Evolutionary conservation across 2,888 invertebrate species (phyloP).

Genomic region (Heliconius ethilla): DNA sequence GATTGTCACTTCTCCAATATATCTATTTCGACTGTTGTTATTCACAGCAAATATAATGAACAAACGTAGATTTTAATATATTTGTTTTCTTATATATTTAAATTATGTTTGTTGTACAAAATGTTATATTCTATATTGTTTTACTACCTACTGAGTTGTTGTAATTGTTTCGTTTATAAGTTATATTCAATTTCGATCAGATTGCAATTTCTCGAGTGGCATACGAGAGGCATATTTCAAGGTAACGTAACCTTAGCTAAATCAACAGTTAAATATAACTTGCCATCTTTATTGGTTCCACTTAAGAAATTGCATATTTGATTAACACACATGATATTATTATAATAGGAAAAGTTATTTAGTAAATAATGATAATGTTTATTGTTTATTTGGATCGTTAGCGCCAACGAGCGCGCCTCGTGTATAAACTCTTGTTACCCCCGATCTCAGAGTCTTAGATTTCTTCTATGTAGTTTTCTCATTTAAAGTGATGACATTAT

Average conservation of each 20-base stretch:
- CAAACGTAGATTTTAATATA: conserved; percentile 19
- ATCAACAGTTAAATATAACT: neutral
- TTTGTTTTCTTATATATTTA: conserved; percentile 25
- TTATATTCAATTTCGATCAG: conserved; percentile 23
- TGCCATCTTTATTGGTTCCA: neutral
- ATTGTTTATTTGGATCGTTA: conserved; percentile 34
- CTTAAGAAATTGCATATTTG: conserved; percentile 35
- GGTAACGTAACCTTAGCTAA: neutral
- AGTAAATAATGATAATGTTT: conserved; percentile 30
- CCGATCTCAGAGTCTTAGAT: conserved; percentile 73
- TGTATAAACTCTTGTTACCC: conserved; percentile 61
- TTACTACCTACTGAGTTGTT: conserved; percentile 33
- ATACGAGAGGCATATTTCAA: neutral
- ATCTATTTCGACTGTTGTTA: conserved; percentile 29
- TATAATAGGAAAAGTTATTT: conserved; percentile 32
- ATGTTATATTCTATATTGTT: conserved; percentile 28
- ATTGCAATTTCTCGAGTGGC: conserved; percentile 19
- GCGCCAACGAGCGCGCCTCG: conserved; percentile 34
- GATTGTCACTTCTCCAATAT: conserved; percentile 13
- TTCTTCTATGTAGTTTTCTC: conserved; percentile 75
- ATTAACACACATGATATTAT: conserved; percentile 30
- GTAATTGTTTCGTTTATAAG: conserved; percentile 23
- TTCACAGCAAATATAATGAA: conserved; percentile 25
- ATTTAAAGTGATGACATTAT: conserved; percentile 69
- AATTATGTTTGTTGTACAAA: conserved; percentile 33